Base-by-base conservation (phyloP, 2,888 invertebrate species). In the Papilio demoleus region DNA sequence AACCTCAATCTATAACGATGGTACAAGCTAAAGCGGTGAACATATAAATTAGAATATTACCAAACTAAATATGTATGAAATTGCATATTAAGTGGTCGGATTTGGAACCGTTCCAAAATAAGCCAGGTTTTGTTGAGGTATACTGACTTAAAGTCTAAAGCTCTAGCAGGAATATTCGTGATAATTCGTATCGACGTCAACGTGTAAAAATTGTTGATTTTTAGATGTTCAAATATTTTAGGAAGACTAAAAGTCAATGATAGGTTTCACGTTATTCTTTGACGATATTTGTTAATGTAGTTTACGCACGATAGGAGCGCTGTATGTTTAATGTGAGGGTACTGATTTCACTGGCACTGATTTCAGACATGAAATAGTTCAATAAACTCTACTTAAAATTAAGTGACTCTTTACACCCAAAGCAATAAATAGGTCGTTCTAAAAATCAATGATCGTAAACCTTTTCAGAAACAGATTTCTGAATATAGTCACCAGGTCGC, bases 401-500 rank as follows among this genome's bases (percentile, higher is more conserved):
- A 2, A 31, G 8, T 9, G 17, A 60, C 24, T 40, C 38, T 36
- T 60, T 24, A 60, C 59, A 47, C 17, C 47, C 36, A 8, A 27
- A 31, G 17, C 34, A 9, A 45, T 47, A 45, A 47, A 63, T 12
- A 19, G 31, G 2, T 17, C 11, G 38, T 38, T 27, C 27, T 19
- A 19, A 17, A 47, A 40, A 27, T 53, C 38, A 31, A 64, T 64
- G 64, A 56, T 38, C 50, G 34, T 38, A 64, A 64, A 64, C 38
- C 53, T 53, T 64, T 62, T 64, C 24, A 38, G 40, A 17, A 19
- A 34, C 24, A 40, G 40, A 56, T 64, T 40, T 40, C 27, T 40
- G 27, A 36, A 64, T 64, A 45, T 65, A 58, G 58, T 65, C 65
- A 65, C 58, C n/a, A 42, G 58, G 58, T 58, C 42, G 65, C 27